Conservation (phyloP, 2,113 vertebrate genomes). For the Pseudorectes ferrugineus region DNA sequence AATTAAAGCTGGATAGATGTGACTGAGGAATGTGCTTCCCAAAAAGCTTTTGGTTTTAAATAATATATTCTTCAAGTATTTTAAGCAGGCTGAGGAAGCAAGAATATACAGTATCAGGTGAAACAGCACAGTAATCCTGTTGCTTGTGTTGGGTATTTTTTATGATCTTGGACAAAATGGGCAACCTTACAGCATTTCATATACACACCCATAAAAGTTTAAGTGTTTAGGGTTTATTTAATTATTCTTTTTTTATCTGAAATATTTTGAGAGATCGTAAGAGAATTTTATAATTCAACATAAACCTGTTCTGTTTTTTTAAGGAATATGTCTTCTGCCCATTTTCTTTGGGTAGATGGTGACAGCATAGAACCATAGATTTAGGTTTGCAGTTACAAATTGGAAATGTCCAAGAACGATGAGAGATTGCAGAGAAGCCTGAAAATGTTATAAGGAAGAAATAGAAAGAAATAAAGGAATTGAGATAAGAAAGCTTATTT, state of each 20-base stretch:
- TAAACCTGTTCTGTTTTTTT: not conserved
- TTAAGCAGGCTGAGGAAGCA: not conserved
- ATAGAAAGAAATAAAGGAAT: not conserved
- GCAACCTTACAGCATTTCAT: not conserved
- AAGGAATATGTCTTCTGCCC: not conserved
- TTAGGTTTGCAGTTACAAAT: not conserved
- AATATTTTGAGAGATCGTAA: not conserved
- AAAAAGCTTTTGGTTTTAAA: not conserved
- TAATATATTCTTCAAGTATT: not conserved
- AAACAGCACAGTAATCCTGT: not conserved
- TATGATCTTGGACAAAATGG: not conserved
- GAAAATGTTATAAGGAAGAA: not conserved
- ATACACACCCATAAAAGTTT: accelerated
- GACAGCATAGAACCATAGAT: not conserved
- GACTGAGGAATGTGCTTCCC: not conserved
- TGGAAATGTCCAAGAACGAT: not conserved
- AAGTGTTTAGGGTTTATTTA: not conserved
- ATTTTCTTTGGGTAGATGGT: not conserved
- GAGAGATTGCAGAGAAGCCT: not conserved
- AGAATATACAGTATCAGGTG: not conserved
- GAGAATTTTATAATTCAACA: not conserved
- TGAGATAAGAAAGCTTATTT: not conserved
- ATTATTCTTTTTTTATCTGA: not conserved
- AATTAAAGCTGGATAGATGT: not conserved
- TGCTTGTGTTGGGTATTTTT: not conserved